These are phyloP conservation scores for Metalampra italica DNA, from an alignment of 2,888 invertebrate genomes.

Conservation along the genomic window DNA sequence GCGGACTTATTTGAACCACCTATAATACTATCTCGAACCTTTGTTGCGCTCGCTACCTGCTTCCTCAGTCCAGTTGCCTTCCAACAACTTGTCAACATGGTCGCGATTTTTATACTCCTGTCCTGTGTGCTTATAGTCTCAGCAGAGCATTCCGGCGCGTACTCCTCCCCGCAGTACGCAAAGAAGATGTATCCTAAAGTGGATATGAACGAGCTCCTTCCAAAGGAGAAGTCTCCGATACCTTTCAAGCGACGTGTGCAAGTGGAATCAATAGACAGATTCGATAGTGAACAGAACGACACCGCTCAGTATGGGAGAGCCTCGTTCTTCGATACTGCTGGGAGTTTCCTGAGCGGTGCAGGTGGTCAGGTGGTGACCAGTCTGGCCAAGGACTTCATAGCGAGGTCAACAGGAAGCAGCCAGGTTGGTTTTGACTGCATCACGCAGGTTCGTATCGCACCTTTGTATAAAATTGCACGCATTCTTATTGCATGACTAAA, in stretches of 20 bases:
- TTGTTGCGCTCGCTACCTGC: constrained; percentile 49
- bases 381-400: constrained; percentile 82
- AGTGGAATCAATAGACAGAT: constrained; percentile 39
- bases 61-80: constrained; percentile 31
- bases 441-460: constrained; percentile 73
- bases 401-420: constrained; percentile 83
- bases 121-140: constrained; percentile 28
- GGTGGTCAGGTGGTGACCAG: constrained; percentile 77
- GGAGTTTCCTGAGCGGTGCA: constrained; percentile 60
- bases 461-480: constrained; percentile 47
- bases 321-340: constrained; percentile 58
- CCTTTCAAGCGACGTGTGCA: constrained; percentile 41
- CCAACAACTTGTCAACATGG: constrained; percentile 42
- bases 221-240: constrained; percentile 47
- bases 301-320: constrained; percentile 50
- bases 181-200: constrained; percentile 68
- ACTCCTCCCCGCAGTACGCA: constrained; percentile 73
- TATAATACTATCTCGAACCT: constrained; percentile 45
- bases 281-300: constrained; percentile 43
- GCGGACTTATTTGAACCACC: constrained; percentile 35
- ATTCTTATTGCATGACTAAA: constrained; percentile 19
- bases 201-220: constrained; percentile 53
- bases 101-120: constrained; percentile 39
- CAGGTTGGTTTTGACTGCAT: constrained; percentile 81
- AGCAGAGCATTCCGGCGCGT: constrained; percentile 69